Evolutionary conservation across 2,888 invertebrate genomes (phyloP), one percentile per base, ranked within the genome.

Genomic region (Meliscaeva auricollis): DNA sequence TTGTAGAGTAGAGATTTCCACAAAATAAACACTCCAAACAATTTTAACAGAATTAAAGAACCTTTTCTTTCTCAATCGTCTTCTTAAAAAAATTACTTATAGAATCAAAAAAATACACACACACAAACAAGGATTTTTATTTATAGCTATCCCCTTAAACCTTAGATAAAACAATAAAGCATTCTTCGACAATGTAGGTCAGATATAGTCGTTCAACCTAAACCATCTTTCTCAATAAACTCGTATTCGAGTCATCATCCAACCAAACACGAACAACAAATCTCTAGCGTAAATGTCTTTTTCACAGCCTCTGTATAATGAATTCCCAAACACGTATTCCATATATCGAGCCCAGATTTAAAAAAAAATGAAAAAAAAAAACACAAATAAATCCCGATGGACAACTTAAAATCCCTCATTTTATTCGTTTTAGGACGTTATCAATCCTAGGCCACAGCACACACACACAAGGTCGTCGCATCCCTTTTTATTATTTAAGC

Each of bases 401-500:
- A 66, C 68, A 80, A 72, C 66, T 84, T 75, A 84, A 84, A 84
- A 84, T 84, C 70, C 75, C 70, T 66, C 72, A 58, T 80, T 72
- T 76, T 48, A 70, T 80, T 84, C 70, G 46, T 58, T 72, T 70
- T 44, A 70, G 75, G 44, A 74, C 58, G 64, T 66, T 74, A 79
- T 84, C 69, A 79, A 79, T 74, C 68, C 66, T 66, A 50, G 35
- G 20, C 66, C 66, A 66, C 50, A 66, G 11, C 32, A 62, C 3
- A 32, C 50, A 22, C 50, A 64, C 15, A 48, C 58, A 66, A 58
- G 64, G 64, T 68, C 73, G 52, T 70, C 69, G 30, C 58, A 66
- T 72, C 52, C 70, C 46, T 64, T 82, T 79, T 80, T 58, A 84
- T 84, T 75, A 72, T 78, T 74, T 68, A 64, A 74, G 56, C 75